These are phyloP conservation scores for Sclerodermus sp. DNA, from an alignment of 2,888 invertebrate species.

Conservation along the genomic window DNA sequence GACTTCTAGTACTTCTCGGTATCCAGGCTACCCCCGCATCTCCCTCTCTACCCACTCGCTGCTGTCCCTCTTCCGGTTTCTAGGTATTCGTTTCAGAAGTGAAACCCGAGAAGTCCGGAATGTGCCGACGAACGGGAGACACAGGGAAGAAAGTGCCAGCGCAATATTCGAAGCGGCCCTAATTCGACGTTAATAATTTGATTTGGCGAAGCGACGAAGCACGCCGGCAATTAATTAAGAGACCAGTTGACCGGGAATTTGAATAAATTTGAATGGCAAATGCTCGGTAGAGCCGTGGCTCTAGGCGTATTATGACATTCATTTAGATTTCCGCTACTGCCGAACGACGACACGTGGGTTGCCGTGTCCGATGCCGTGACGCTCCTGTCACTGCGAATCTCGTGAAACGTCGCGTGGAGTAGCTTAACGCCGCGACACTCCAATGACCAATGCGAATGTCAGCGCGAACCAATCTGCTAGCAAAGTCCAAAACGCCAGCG, in stretches of 20 bases:
- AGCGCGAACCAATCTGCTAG: too few species aligned
- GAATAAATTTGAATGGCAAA: neutral
- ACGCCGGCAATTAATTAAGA: neutral
- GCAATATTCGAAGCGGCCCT: neutral
- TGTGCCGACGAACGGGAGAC: neutral
- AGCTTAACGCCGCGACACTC: too few species aligned
- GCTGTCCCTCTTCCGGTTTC: conserved; percentile 15
- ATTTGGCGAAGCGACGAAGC: neutral
- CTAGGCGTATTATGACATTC: too few species aligned
- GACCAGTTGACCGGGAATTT: neutral
- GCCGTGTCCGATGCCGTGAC: too few species aligned
- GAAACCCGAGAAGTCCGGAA: conserved; percentile 43
- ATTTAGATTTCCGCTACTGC: too few species aligned
- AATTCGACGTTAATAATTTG: neutral
- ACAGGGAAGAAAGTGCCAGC: neutral
- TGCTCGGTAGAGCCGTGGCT: too few species aligned
- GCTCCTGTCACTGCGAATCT: too few species aligned
- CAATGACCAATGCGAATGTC: too few species aligned
- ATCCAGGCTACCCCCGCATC: conserved; percentile 12
- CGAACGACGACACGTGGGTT: too few species aligned
- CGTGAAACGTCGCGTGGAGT: too few species aligned
- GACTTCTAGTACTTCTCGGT: conserved; percentile 30
- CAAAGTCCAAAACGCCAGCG: too few species aligned
- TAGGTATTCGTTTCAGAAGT: conserved; percentile 44
- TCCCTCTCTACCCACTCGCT: conserved; percentile 2